A percentile compares a stretch with the other conserved stretches of the same genome.
Conservation (phyloP, 2,888 invertebrate genomes). For the Silvanus unidentatus region DNA sequence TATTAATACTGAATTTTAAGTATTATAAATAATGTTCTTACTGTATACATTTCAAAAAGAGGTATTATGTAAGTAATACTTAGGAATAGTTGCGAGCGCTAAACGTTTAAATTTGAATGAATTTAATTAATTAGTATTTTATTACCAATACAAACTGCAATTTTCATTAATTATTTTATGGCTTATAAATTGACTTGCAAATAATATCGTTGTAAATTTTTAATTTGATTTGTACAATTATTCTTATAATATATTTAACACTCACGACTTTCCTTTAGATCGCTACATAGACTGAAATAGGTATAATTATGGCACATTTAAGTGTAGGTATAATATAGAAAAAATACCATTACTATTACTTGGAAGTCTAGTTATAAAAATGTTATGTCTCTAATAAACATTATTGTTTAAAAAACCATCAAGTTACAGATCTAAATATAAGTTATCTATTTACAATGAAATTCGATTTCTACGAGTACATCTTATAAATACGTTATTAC, state of each 20-base stretch:
- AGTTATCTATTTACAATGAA: slow-evolving; percentile 23
- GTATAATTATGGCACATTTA: slow-evolving; percentile 22
- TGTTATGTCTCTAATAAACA: not conserved
- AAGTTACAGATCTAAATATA: slow-evolving; percentile 13
- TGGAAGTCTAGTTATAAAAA: not conserved
- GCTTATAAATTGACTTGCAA: no score
- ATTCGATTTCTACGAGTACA: slow-evolving; percentile 19
- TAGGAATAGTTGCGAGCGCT: no score
- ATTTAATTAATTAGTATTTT: no score
- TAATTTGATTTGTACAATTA: no score
- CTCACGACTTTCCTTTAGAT: no score
- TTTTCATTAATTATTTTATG: no score
- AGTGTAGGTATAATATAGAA: not conserved
- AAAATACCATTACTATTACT: no score
- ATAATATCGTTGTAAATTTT: no score
- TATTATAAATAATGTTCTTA: slow-evolving; percentile 16
- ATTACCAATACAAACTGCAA: no score
- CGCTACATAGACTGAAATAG: slow-evolving; percentile 12
- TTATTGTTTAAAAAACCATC: slow-evolving; percentile 14
- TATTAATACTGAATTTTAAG: slow-evolving; percentile 26
- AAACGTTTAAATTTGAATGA: no score
- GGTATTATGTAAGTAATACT: slow-evolving; percentile 15
- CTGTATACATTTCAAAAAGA: slow-evolving; percentile 9
- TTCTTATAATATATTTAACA: no score
- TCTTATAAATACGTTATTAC: slow-evolving; percentile 6